phyloP scores from a whole-genome alignment of 2,888 invertebrate species.

The Byasa hedistus region DNA sequence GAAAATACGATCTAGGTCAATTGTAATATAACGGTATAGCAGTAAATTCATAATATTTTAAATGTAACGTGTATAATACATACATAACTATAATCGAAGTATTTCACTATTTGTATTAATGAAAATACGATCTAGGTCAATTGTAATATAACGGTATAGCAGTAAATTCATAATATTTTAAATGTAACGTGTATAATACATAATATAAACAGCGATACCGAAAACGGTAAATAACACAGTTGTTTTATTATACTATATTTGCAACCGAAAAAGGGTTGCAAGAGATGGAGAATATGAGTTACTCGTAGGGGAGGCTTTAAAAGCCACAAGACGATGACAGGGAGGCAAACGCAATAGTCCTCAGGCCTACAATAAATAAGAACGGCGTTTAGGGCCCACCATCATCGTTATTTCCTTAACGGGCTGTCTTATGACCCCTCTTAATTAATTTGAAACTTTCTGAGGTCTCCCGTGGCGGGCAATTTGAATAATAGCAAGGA shows the following conservation, averaged over 20 bases:
- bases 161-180: too few species aligned
- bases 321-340: conserved; percentile 64
- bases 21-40: too few species aligned
- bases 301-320: conserved; percentile 46
- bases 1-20: too few species aligned
- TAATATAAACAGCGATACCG: too few species aligned
- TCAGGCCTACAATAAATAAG: conserved; percentile 69
- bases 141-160: too few species aligned
- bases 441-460: conserved; percentile 81
- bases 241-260: conserved; percentile 38
- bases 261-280: conserved; percentile 54
- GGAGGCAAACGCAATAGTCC: conserved; percentile 59
- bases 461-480: conserved; percentile 77
- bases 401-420: conserved; percentile 78
- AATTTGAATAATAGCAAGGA: conserved; percentile 78
- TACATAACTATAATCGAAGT: too few species aligned
- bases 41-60: too few species aligned
- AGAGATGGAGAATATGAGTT: conserved; percentile 48
- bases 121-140: too few species aligned
- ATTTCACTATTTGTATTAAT: too few species aligned
- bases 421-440: conserved; percentile 77
- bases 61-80: too few species aligned
- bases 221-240: background rate
- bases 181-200: too few species aligned
- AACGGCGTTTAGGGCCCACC: conserved; percentile 59